Base-by-base conservation (phyloP, 2,113 vertebrate species). In the Takifugu bimaculatus region DNA sequence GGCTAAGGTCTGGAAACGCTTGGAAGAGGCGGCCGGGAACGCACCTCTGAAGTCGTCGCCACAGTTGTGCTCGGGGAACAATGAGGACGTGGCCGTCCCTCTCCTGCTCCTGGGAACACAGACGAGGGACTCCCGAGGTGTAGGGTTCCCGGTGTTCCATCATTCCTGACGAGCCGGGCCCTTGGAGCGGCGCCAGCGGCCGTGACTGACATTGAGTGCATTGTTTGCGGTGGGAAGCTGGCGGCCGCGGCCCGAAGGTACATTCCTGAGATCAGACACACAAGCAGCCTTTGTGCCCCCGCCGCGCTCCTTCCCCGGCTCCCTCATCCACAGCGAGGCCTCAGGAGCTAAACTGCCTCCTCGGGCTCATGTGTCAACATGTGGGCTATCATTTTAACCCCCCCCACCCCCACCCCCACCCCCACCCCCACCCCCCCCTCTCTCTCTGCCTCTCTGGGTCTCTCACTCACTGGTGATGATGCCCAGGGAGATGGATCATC, bases 91-190 rank as follows among this genome's bases (percentile, higher is more conserved):
- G 35, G 7, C 7, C 35, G 9, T 39, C 7, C 4, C 4, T 5
- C 32, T 35, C 32, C 35, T 85, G 90, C 92, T 90, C 73, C 87
- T 82, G 81, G 79, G 49, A 63, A 75, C 80, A 82, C 84, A 86
- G 88, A 75, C 88, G 91, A 93, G 82, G 89, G 90, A 80, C 87
- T 81, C 69, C 80, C 77, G 80, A 89, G 68, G 91, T 90, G 91
- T 95, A 91, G 90, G 72, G 85, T 96, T 96, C 92, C 85, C 65
- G 72, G 89, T 90, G 96, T 39, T 96, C 91, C 93, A 95, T 96
- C 94, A 96, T 89, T 84, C 81, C 78, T 79, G 87, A 92, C 68
- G 87, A 85, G 90, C 76, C 68, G 82, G 77, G 76, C 67, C 92
- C 91, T 93, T 89, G 92, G 75, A 85, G 91, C 81, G 88, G 88